Percentiles rank a stretch among this genome's conserved stretches.
These are phyloP conservation scores for Pseudococcus jackbeardsleyi DNA, from an alignment of 2,888 invertebrate species.

Conservation along the genomic window DNA sequence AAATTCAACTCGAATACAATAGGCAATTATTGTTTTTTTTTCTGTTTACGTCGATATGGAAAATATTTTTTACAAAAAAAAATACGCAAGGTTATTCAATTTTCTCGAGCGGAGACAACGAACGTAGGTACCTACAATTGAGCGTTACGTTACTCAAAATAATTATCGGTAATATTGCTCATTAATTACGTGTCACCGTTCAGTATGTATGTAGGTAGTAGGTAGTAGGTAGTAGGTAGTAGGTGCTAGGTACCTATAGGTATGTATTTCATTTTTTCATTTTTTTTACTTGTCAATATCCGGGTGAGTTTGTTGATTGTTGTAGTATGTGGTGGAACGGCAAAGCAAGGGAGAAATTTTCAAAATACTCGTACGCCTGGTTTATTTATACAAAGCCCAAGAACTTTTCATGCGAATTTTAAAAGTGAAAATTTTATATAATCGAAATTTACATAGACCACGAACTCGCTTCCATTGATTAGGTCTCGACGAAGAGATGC, in stretches of 20 bases:
- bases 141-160: neutral
- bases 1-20: neutral
- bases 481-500: neutral
- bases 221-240: no score
- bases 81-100: constrained; percentile 12
- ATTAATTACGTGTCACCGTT: neutral
- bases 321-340: no score
- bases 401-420: neutral
- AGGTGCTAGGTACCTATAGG: no score
- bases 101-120: neutral
- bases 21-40: neutral
- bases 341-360: neutral
- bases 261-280: no score
- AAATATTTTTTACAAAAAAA: neutral
- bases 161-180: no score
- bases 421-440: neutral
- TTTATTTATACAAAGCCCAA: neutral
- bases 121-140: neutral
- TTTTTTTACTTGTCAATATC: no score
- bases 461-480: neutral
- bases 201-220: neutral
- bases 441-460: neutral
- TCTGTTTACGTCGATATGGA: neutral
- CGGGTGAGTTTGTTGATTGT: no score
- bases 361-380: neutral